A percentile compares a stretch with the other conserved stretches of the same genome.
phyloP scores from a whole-genome alignment of 2,797 vertebrate genomes.

The Decapterus maruadsi region DNA sequence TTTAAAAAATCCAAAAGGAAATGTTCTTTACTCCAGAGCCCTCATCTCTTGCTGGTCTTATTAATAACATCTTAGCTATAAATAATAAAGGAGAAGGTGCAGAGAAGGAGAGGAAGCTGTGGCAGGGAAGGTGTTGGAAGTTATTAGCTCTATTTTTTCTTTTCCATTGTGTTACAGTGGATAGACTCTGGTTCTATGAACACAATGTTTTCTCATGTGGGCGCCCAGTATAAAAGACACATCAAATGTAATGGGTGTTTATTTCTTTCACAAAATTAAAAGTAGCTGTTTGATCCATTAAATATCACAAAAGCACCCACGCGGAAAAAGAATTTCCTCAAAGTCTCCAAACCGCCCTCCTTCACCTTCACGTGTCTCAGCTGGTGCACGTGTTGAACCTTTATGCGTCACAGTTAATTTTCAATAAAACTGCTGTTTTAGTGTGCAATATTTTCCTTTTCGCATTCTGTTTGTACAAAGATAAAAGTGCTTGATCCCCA shows the following conservation, averaged over 20 bases:
- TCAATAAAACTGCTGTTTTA: slow-evolving; percentile 5
- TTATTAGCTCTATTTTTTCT: background rate
- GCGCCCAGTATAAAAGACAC: too few relatives aligned
- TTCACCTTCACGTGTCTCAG: slow-evolving; percentile 9
- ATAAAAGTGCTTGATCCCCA: slow-evolving; percentile 61
- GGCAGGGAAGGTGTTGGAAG: background rate
- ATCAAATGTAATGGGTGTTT: background rate
- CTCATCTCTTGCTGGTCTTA: background rate
- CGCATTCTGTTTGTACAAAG: slow-evolving; percentile 38
- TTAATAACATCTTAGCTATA: background rate
- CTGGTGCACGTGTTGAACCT: slow-evolving; percentile 19
- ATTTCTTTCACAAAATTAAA: background rate
- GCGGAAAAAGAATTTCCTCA: background rate
- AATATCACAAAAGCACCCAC: background rate
- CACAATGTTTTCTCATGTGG: background rate
- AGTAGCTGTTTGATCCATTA: background rate
- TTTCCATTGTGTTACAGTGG: background rate
- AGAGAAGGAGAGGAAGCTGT: background rate
- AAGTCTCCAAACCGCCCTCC: background rate
- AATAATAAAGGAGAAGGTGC: background rate
- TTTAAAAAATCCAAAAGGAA: background rate
- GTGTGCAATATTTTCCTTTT: slow-evolving; percentile 29
- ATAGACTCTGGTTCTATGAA: background rate
- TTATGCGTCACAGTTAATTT: slow-evolving; percentile 15
- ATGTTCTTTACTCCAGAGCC: background rate